These are phyloP conservation scores for Glaucopsyche alexis DNA, from an alignment of 2,888 invertebrate species.

Conservation along the genomic window DNA sequence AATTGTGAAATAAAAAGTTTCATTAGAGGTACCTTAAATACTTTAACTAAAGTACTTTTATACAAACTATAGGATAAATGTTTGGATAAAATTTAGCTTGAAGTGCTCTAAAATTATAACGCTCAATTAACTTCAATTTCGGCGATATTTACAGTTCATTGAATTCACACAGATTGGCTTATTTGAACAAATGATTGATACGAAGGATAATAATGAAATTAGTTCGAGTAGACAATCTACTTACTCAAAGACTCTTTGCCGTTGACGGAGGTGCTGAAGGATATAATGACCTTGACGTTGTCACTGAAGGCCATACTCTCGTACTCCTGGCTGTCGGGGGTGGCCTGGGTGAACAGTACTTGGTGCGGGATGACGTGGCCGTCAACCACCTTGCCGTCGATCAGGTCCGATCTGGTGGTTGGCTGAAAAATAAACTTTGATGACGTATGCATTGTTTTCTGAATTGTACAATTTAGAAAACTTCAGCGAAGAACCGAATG, in stretches of 20 bases:
- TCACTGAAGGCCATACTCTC: conserved; percentile 91
- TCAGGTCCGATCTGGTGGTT: conserved; percentile 84
- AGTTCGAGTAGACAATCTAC: conserved; percentile 43
- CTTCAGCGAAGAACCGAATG: no score
- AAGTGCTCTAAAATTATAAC: neutral
- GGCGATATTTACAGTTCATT: conserved; percentile 2
- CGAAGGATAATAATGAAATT: neutral
- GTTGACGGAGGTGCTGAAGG: conserved; percentile 86
- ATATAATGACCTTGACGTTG: conserved; percentile 90
- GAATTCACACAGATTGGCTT: neutral
- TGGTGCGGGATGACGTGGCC: conserved; percentile 93
- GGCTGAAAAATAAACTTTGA: conserved; percentile 68
- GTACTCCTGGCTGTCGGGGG: conserved; percentile 85
- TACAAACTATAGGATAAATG: neutral
- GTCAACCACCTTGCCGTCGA: conserved; percentile 92
- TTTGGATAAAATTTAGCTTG: conserved; percentile 6
- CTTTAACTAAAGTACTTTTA: neutral
- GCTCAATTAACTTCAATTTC: conserved; percentile 7
- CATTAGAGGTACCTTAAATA: neutral
- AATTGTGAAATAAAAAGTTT: neutral
- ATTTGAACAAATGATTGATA: neutral
- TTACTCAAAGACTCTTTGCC: conserved; percentile 83
- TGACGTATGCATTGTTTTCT: neutral
- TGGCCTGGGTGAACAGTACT: conserved; percentile 92
- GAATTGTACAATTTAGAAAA: neutral